These are phyloP conservation scores for Leptarthrus brevirostris DNA, from an alignment of 2,888 invertebrate species.

Conservation along the genomic window DNA sequence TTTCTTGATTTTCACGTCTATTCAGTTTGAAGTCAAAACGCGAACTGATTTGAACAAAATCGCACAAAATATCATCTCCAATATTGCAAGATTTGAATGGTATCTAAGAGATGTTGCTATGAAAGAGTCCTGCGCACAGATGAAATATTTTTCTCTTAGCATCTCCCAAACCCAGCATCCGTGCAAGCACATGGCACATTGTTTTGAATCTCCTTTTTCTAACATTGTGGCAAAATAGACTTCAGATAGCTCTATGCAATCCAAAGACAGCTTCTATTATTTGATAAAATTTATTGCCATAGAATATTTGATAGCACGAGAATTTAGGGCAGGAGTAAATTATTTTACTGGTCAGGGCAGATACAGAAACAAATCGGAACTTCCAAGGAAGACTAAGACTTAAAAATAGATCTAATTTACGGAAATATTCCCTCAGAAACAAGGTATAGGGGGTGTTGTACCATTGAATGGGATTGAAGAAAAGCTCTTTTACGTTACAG, in stretches of 20 bases:
- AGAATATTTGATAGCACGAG: background rate
- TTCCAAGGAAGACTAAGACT: background rate
- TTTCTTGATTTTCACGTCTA: background rate
- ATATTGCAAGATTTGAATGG: background rate
- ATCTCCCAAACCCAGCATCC: background rate
- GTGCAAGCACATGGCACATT: conserved; percentile 4
- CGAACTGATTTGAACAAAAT: conserved; percentile 1
- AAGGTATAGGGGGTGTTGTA: no score
- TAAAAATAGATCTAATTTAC: background rate
- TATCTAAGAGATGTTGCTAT: background rate
- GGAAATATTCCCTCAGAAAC: no score
- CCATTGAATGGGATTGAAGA: background rate
- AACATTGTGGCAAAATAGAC: background rate
- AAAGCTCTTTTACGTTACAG: background rate
- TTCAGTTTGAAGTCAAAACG: background rate
- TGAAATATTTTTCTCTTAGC: background rate
- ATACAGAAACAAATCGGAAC: background rate
- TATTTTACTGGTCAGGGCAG: background rate
- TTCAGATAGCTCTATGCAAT: background rate
- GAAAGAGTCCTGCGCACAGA: background rate
- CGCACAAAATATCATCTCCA: background rate
- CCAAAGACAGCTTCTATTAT: background rate
- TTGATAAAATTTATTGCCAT: background rate
- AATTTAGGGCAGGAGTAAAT: background rate
- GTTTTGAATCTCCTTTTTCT: background rate